Evolutionary conservation across 2,113 vertebrate species (phyloP).

Genomic region (Leptosomus discolor): DNA sequence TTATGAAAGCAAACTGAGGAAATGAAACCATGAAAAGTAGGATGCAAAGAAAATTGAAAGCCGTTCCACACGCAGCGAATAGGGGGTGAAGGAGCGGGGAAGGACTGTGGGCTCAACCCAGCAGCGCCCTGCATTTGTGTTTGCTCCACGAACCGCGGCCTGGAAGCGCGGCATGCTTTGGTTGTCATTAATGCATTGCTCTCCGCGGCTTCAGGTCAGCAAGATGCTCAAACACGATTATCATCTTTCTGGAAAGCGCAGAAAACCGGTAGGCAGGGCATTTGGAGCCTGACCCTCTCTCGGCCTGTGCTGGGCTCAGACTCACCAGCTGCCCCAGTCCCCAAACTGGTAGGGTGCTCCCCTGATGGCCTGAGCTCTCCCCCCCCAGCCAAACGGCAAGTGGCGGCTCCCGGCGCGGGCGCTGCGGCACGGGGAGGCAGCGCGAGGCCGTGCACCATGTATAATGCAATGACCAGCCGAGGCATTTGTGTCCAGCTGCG

Average conservation of each 20-base stretch:
- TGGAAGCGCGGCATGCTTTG: not conserved
- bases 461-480: not conserved
- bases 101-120: not conserved
- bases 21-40: not conserved
- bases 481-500: not conserved
- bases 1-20: not conserved
- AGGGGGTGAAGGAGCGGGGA: not conserved
- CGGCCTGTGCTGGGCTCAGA: not conserved
- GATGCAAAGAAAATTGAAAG: not conserved
- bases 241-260: not conserved
- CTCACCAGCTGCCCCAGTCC: not conserved
- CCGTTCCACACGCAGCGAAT: rapidly evolving
- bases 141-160: not conserved
- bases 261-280: rapidly evolving
- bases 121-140: rapidly evolving
- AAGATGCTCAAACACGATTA: not conserved
- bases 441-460: not conserved
- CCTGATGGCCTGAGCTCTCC: rapidly evolving
- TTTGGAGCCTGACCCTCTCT: not conserved
- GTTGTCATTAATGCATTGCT: not conserved
- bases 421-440: rapidly evolving
- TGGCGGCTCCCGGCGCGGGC: rapidly evolving
- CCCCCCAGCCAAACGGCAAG: rapidly evolving
- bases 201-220: not conserved
- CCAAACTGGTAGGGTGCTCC: rapidly evolving